These are phyloP conservation scores for Coremacera marginata DNA, from an alignment of 2,888 invertebrate species.

Conservation along the genomic window DNA sequence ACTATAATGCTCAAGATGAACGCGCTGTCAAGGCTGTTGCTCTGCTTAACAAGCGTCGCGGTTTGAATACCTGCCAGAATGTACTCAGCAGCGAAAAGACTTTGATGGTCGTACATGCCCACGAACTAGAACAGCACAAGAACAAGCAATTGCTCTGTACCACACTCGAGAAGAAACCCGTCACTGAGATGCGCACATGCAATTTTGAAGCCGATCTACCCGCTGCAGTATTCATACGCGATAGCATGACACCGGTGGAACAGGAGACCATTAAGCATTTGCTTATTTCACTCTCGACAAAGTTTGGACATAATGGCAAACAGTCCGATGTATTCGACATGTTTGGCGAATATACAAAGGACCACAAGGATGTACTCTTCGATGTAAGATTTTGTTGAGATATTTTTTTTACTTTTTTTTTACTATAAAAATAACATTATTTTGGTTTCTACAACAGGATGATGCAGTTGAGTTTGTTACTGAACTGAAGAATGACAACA, in stretches of 20 bases:
- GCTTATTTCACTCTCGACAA: constrained; percentile 61
- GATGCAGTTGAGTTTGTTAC: constrained; percentile 60
- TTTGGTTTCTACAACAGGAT: constrained; percentile 54
- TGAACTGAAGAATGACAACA: constrained; percentile 57
- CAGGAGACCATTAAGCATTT: constrained; percentile 66
- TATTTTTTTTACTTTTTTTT: constrained; percentile 24
- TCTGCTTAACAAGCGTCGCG: constrained; percentile 63
- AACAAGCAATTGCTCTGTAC: constrained; percentile 65
- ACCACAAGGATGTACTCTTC: constrained; percentile 63
- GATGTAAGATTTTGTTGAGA: constrained; percentile 55
- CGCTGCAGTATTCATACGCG: constrained; percentile 59
- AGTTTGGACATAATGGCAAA: constrained; percentile 62
- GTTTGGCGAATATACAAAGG: constrained; percentile 63
- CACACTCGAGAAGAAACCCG: constrained; percentile 60
- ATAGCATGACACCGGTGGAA: constrained; percentile 59
- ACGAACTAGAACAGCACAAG: constrained; percentile 60
- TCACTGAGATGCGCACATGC: constrained; percentile 62
- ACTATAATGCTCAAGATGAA: constrained; percentile 58
- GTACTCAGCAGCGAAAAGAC: constrained; percentile 55
- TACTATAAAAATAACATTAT: not conserved
- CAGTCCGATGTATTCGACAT: constrained; percentile 66
- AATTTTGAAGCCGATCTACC: constrained; percentile 66
- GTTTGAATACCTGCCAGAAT: constrained; percentile 57
- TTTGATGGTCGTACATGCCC: constrained; percentile 61
- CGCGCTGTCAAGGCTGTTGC: constrained; percentile 63